phyloP scores from a whole-genome alignment of 1,140 invertebrate genomes.

The Drosophila eugracilis region DNA sequence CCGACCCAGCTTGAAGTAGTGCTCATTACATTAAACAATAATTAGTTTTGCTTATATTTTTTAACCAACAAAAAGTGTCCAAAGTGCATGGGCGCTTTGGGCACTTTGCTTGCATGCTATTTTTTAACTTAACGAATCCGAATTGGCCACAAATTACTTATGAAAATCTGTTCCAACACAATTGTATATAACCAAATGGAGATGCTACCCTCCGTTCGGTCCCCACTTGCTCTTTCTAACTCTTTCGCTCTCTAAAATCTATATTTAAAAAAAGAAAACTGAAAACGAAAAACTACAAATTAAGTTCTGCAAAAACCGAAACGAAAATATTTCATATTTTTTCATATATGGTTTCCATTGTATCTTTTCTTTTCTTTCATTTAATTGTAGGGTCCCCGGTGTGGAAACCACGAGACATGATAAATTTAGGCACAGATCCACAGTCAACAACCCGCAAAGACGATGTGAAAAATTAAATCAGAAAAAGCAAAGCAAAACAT shows the following conservation, averaged over 20 bases:
- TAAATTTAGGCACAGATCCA: constrained; percentile 85
- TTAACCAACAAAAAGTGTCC: constrained; percentile 35
- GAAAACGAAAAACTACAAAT: constrained; percentile 37
- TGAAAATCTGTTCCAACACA: constrained; percentile 26
- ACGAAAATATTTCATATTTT: constrained; percentile 72
- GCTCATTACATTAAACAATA: constrained; percentile 67
- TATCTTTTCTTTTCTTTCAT: constrained; percentile 85
- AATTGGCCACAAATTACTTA: constrained; percentile 40
- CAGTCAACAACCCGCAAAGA: constrained; percentile 85
- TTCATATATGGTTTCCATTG: constrained; percentile 85
- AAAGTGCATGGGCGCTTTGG: background rate
- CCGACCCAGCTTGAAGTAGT: constrained; percentile 50
- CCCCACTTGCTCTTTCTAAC: constrained; percentile 30
- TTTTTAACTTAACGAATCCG: constrained; percentile 37
- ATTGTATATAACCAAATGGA: constrained; percentile 43
- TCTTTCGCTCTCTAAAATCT: constrained; percentile 45
- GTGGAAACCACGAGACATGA: constrained; percentile 94
- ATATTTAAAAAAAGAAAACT: constrained; percentile 29
- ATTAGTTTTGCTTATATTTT: constrained; percentile 75
- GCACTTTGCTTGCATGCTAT: constrained; percentile 47
- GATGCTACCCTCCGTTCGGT: constrained; percentile 20
- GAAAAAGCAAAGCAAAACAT: constrained; percentile 78
- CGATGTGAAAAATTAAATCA: constrained; percentile 84
- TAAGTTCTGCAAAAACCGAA: constrained; percentile 46
- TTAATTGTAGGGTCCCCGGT: constrained; percentile 93